Evolutionary conservation across 2,113 vertebrate species (phyloP), one percentile per base, ranked within the genome.

Genomic region (Trogon melanurus): DNA sequence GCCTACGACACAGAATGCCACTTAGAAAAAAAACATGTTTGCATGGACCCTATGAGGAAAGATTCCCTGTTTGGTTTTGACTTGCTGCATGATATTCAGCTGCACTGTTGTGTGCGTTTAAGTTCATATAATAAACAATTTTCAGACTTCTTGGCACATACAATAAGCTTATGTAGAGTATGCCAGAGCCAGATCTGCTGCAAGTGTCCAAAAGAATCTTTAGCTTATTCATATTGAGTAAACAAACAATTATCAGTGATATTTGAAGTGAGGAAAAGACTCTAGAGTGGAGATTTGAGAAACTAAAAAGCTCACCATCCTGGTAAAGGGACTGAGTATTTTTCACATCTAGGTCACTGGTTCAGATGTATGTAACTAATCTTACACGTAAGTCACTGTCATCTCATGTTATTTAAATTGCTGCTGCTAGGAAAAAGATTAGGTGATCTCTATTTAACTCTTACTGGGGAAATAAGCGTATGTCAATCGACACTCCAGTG

Each of bases 1-100:
- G 32, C 41, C 23, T 11, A 16, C 44, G 14, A 60, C 0, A 1
- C 15, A 62, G 14, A 23, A 60, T 12, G 13, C 4, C 21, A n/a
- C 13, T 74, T 54, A 73, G n/a, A 64, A 60, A 30, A 69, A 89
- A 73, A 81, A 7, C 7, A 19, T 13, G 4, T 71, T 73, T 88
- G 7, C 32, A 9, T 14, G 6, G 38, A 70, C 2, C 27, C 22
- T 75, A 16, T 6, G 21, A 61, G 23, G 18, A 66, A 83, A 86
- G 32, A 34, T 25, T 38, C 5, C 3, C 3, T 56, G 25, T 45
- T 48, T 70, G 10, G 6, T 88, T 90, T 80, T 90, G 38, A 70
- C 36, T 56, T 10, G 12, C 51, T 62, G 5, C 23, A 53, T 67
- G 22, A 13, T 60, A 36, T 66, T 80, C 25, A 26, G 81, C 44